phyloP scores from a whole-genome alignment of 2,113 vertebrate genomes.

The Steatornis caripensis region DNA sequence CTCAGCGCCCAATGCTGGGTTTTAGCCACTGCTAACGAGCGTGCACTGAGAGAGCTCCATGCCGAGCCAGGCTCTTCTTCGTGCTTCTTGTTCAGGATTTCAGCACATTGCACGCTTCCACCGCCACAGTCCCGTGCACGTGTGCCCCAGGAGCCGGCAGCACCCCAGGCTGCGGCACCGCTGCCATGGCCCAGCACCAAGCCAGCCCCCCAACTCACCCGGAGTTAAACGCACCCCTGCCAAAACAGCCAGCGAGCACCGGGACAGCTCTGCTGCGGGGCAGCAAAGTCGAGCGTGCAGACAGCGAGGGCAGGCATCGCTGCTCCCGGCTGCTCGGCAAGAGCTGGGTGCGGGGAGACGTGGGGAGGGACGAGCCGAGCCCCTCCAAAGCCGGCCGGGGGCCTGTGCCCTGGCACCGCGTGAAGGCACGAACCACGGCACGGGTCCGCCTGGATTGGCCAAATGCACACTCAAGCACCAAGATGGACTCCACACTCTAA shows the following conservation, averaged over 20 bases:
- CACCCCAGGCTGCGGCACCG: accelerated
- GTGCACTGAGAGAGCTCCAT: no score
- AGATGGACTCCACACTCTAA: accelerated
- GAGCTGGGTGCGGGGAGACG: no score
- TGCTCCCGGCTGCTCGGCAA: background rate
- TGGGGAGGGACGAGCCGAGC: background rate
- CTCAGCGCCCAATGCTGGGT: no score
- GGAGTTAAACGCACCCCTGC: accelerated
- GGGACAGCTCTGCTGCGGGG: background rate
- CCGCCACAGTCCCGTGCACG: no score
- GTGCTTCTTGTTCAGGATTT: no score
- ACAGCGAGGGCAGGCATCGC: accelerated
- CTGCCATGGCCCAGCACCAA: accelerated
- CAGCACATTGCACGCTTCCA: no score
- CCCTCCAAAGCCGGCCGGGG: background rate
- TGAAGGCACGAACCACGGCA: accelerated
- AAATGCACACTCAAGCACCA: accelerated
- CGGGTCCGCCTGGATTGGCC: background rate
- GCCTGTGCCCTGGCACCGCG: accelerated
- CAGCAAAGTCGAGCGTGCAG: background rate
- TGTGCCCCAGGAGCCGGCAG: no score
- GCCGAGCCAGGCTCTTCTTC: no score
- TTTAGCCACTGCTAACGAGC: no score
- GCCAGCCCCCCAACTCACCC: background rate
- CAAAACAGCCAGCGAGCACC: background rate